Evolutionary conservation across 2,113 vertebrate genomes (phyloP), one percentile per base, ranked within the genome.

Genomic region (Heliornis fulica): DNA sequence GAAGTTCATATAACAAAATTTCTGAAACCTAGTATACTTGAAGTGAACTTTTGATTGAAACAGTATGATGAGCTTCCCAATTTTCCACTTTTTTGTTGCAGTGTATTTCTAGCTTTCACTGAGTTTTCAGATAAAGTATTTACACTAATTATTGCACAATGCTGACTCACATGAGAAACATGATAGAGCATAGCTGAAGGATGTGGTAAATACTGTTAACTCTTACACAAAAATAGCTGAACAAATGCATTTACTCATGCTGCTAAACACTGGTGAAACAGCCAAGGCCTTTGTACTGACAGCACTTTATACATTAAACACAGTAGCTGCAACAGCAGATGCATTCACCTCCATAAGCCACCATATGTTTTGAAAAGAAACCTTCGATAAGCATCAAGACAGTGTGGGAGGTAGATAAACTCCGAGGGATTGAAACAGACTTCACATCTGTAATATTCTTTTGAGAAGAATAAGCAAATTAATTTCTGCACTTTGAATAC

Each of bases 161-260:
- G 25, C 79, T 93, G 93, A 97, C 64, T 93, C 92, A 94, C 10
- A 53, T 1, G 15, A 88, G 70, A 96, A 93, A 68, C 79, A 74
- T 0, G 15, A 43, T 21, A 54, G 51, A 66, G 56, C 7, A 61
- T 46, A 51, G 72, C 68, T 92, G 79, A 77, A 77, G 63, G 36
- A 87, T 34, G 19, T 53, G 45, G 15, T 45, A 51, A 38, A 69
- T n/a, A 20, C 50, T 28, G 48, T 22, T 43, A 93, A 91, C 25
- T 80, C 48, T 80, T 20, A 22, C 16, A 69, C 40, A 86, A 60
- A 90, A 60, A 14, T 4, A 93, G 64, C 51, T 66, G 45, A 83
- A 95, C 76, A 95, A 95, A 94, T 77, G 60, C 68, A 74, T 89
- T 86, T 64, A 48, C 72, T 43, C 38, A 31, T 16, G 28, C 64